phyloP scores from a whole-genome alignment of 2,888 invertebrate species.

The Amiota communis region DNA sequence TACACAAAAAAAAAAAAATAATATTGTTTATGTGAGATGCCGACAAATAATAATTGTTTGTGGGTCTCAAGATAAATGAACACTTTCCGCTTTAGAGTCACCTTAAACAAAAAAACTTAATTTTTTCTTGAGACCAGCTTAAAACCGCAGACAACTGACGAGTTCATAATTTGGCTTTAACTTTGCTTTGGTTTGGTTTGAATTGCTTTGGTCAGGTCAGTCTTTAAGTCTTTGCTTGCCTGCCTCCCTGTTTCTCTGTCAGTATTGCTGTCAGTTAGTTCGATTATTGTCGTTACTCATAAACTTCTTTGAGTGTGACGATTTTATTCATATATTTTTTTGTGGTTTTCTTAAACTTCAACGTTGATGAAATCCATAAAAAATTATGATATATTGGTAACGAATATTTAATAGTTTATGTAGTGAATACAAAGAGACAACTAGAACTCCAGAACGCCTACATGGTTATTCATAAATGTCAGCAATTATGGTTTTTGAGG shows the following conservation, averaged over 20 bases:
- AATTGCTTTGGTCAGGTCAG: slow-evolving; percentile 21
- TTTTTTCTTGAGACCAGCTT: slow-evolving; percentile 6
- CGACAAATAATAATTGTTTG: slow-evolving; percentile 20
- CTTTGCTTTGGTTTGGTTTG: slow-evolving; percentile 4
- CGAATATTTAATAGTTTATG: neutral
- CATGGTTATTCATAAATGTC: slow-evolving; percentile 7
- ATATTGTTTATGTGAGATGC: slow-evolving; percentile 1
- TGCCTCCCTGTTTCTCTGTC: too few species aligned
- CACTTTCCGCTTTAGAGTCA: slow-evolving; percentile 23
- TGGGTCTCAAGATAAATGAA: slow-evolving; percentile 22
- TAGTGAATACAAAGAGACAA: neutral
- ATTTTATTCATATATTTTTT: neutral
- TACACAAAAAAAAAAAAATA: neutral
- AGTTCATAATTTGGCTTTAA: neutral
- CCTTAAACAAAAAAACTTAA: neutral
- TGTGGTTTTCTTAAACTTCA: neutral
- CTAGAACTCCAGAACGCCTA: slow-evolving; percentile 11
- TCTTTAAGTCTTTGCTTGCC: too few species aligned
- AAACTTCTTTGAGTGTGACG: neutral
- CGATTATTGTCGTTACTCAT: slow-evolving; percentile 19
- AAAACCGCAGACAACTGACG: slow-evolving; percentile 4
- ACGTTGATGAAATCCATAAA: slow-evolving; percentile 21
- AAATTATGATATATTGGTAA: slow-evolving; percentile 23
- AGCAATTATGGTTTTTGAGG: slow-evolving; percentile 15
- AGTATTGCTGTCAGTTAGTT: slow-evolving; percentile 4